Percentiles rank a stretch among this genome's conserved stretches.
Evolutionary conservation across 2,888 invertebrate species (phyloP).

Genomic region (Neria commutata): DNA sequence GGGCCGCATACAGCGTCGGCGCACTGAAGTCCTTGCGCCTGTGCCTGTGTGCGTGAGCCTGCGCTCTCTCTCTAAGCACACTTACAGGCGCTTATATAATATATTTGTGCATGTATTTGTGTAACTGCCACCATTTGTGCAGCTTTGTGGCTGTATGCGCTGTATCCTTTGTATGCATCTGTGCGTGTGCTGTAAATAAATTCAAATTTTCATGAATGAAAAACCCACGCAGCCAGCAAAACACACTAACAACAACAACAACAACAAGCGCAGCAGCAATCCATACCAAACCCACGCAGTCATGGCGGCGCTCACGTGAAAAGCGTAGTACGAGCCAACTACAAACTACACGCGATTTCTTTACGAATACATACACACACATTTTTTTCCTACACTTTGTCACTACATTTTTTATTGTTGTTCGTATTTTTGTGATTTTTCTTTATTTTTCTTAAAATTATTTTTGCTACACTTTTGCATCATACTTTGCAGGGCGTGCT

Average conservation of each 20-base stretch:
- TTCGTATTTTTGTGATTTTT: not conserved
- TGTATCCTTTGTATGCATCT: constrained; percentile 30
- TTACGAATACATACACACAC: too few relatives aligned
- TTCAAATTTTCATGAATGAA: constrained; percentile 57
- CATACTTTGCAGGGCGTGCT: constrained; percentile 10
- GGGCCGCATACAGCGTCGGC: too few relatives aligned
- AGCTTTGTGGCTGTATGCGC: too few relatives aligned
- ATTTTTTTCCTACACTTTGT: not conserved
- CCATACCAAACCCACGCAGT: constrained; percentile 16
- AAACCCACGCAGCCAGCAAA: constrained; percentile 50
- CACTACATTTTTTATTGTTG: not conserved
- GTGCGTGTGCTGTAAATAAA: constrained; percentile 21
- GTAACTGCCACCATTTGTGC: constrained; percentile 21
- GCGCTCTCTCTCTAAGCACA: too few relatives aligned
- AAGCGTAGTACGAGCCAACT: not conserved
- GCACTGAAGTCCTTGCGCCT: not conserved
- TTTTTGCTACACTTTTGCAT: constrained; percentile 2
- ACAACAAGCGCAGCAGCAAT: constrained; percentile 22
- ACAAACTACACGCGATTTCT: too few relatives aligned
- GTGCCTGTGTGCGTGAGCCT: not conserved
- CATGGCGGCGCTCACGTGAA: not conserved
- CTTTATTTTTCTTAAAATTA: not conserved
- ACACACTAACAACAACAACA: constrained; percentile 16
- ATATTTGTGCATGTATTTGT: not conserved
- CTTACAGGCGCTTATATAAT: too few relatives aligned